These are phyloP conservation scores for Pseudorhombus dupliciocellatus DNA, from an alignment of 2,113 vertebrate species.

Conservation along the genomic window DNA sequence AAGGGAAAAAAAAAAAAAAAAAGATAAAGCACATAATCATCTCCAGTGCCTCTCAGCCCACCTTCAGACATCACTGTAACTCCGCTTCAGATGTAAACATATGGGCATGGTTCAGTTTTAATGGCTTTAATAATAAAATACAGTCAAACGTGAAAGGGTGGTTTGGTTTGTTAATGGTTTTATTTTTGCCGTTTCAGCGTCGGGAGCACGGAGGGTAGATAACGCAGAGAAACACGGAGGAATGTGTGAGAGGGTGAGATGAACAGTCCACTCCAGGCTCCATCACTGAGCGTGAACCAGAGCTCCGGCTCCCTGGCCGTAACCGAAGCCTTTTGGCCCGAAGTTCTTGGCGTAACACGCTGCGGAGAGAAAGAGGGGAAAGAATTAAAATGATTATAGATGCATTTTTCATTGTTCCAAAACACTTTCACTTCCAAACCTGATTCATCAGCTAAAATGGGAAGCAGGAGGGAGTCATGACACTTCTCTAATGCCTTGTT, in stretches of 20 bases:
- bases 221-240: conserved; percentile 4
- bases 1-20: conserved; percentile 39
- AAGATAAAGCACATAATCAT: conserved; percentile 78
- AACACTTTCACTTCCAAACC: no score
- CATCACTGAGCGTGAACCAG: conserved; percentile 90
- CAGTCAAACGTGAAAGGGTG: conserved; percentile 70
- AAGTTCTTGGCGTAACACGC: conserved; percentile 98
- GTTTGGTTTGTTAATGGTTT: conserved; percentile 36
- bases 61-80: conserved; percentile 76
- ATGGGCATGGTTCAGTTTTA: conserved; percentile 85
- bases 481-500: no score
- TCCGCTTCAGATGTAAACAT: conserved; percentile 81
- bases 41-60: conserved; percentile 79
- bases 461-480: no score
- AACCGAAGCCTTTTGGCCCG: conserved; percentile 96
- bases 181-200: conserved; percentile 28
- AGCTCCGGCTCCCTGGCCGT: conserved; percentile 93
- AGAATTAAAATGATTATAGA: not conserved
- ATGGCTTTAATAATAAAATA: conserved; percentile 85
- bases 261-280: conserved; percentile 2
- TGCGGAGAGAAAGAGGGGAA: conserved; percentile 63
- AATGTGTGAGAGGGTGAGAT: conserved; percentile 9
- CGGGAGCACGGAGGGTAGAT: not conserved
- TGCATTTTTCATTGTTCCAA: not conserved
- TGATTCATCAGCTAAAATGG: no score